Evolutionary conservation across 2,888 invertebrate genomes (phyloP).

Genomic region (Coleophora deauratella): DNA sequence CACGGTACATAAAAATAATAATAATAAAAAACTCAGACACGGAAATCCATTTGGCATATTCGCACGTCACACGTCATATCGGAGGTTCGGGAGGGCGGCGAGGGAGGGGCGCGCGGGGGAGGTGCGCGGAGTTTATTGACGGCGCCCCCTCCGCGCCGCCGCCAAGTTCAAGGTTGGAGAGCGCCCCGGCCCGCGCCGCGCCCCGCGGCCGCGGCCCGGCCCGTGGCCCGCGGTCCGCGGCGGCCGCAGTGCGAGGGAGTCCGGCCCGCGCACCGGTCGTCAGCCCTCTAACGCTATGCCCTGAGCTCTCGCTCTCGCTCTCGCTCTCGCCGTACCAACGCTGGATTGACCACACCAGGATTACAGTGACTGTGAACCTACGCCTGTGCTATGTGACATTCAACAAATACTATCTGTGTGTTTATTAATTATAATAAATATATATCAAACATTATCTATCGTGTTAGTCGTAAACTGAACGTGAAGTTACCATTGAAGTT

Average conservation of each 20-base stretch:
- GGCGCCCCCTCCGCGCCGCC: constrained; percentile 61
- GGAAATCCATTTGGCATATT: constrained; percentile 23
- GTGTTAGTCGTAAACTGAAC: constrained; percentile 40
- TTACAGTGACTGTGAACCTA: constrained; percentile 58
- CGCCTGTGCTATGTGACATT: constrained; percentile 53
- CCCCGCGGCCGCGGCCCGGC: constrained; percentile 48
- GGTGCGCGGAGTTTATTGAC: constrained; percentile 59
- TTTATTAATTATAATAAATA: too few relatives aligned
- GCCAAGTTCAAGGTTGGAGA: constrained; percentile 25
- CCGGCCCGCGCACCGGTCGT: constrained; percentile 74
- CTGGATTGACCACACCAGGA: constrained; percentile 55
- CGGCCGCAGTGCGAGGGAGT: constrained; percentile 76
- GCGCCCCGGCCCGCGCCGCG: constrained; percentile 22
- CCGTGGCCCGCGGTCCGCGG: constrained; percentile 61
- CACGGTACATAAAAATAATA: neutral
- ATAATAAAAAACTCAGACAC: neutral
- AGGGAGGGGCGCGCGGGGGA: constrained; percentile 36
- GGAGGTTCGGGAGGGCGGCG: constrained; percentile 24
- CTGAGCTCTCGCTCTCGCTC: constrained; percentile 45
- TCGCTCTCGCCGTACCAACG: constrained; percentile 35
- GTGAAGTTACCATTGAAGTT: constrained; percentile 60
- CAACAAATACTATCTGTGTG: constrained; percentile 27
- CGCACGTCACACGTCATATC: constrained; percentile 34
- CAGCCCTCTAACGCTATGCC: constrained; percentile 62
- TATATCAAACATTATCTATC: constrained; percentile 20